Conservation (phyloP, 2,113 vertebrate species). For the Scartelaos histophorus region DNA sequence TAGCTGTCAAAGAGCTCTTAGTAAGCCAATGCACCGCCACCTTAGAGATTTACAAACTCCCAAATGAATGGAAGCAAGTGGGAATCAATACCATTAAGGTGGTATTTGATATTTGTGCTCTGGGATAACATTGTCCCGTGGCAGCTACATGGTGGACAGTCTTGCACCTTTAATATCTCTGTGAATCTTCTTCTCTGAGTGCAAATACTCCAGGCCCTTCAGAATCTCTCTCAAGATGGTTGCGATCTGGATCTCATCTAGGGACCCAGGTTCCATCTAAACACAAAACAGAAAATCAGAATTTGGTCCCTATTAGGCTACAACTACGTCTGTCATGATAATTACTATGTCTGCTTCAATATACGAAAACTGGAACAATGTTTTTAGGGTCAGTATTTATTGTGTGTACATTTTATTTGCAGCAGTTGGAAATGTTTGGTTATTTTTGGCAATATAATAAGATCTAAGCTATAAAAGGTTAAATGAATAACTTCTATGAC, state of each 20-base stretch:
- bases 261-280: conserved; percentile 78
- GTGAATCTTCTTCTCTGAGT: conserved; percentile 83
- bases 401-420: no score
- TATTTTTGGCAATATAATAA: no score
- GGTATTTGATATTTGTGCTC: conserved; percentile 33
- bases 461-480: no score
- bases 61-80: conserved; percentile 39
- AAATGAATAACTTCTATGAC: no score
- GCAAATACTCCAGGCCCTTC: conserved; percentile 81
- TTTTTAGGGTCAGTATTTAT: no score
- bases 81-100: conserved; percentile 42
- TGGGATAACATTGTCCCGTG: conserved; percentile 9
- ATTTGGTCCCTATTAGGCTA: background rate
- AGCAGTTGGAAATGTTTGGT: no score
- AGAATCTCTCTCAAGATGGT: conserved; percentile 81
- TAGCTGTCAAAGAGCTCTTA: conserved; percentile 38
- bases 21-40: background rate
- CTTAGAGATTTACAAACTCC: conserved; percentile 17
- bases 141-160: conserved; percentile 2
- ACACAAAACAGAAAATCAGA: background rate
- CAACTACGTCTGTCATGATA: no score
- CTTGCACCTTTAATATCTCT: conserved; percentile 79
- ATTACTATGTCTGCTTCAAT: no score
- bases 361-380: no score
- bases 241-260: conserved; percentile 81